Base-by-base conservation (phyloP, 2,888 invertebrate genomes). In the Hirtodrosophila cameraria region DNA sequence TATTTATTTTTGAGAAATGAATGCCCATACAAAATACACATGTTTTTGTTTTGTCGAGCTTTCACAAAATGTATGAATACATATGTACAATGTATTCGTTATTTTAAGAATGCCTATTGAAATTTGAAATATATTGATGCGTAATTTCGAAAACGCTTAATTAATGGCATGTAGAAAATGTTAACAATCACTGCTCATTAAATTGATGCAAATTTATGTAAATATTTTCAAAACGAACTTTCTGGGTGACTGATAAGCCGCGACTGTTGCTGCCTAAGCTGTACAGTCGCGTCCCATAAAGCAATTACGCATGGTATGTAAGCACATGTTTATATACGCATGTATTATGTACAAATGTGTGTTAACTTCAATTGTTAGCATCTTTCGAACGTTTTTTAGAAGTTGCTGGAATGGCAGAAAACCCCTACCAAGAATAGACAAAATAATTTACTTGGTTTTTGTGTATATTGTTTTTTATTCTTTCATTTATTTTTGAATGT, bases 401-500 rank as follows among this genome's bases (percentile, higher is more conserved):
- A 62, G 33, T 52, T 68, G 13, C 69, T 57, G 28, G 69, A 67
- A 63, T 39, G 36, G 20, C 25, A 18, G 27, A 39, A 13, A 48
- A 25, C 11, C 20, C 49, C 18, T 6, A 2, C 7, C n/a, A 58
- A 55, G 7, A 59, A 31, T 59, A 66, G 31, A 52, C 23, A 33
- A 12, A 60, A 60, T 43, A 59, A 46, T 53, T 43, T 9, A 48
- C 55, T 28, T 59, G 38, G 25, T 33, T 61, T 64, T 73, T 62
- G 48, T 53, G 46, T 70, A 54, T 61, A 50, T 64, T 71, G 74
- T 82, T 73, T 75, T 57, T 36, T 67, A 46, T 70, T 80, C 62
- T 78, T 82, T 18, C 54, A 59, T 76, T 74, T 75, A 77, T 78
- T 81, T 84, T 84, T 81, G 64, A 78, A 80, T 81, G 81, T 75